phyloP scores from a whole-genome alignment of 1,140 invertebrate species.

The Meloidogyne exigua region DNA sequence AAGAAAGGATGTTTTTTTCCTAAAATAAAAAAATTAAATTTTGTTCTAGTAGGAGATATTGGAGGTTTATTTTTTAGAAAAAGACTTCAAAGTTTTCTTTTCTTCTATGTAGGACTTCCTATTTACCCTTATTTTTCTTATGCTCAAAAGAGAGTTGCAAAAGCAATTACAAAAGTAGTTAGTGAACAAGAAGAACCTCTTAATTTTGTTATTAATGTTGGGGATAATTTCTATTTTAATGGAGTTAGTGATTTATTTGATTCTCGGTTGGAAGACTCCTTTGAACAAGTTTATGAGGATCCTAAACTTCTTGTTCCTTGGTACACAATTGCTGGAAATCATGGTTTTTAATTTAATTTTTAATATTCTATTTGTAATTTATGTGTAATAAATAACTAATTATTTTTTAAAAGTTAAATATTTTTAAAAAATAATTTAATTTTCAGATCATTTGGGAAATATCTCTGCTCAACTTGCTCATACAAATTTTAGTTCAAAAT shows the following conservation, averaged over 20 bases:
- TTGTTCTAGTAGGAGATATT: conserved; percentile 55
- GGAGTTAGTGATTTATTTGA: conserved; percentile 44
- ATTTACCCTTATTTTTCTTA: conserved; percentile 42
- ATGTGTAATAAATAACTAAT: no score
- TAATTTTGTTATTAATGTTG: conserved; percentile 48
- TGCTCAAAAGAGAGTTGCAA: conserved; percentile 40
- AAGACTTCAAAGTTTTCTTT: not conserved
- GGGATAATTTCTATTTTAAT: conserved; percentile 53
- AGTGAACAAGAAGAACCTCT: conserved; percentile 13
- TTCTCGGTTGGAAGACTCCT: conserved; percentile 45
- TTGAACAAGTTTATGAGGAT: conserved; percentile 45
- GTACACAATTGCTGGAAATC: conserved; percentile 67
- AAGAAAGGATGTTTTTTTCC: conserved; percentile 26
- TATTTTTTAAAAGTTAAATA: not conserved
- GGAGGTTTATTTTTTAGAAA: conserved; percentile 36
- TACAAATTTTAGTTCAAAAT: conserved; percentile 64
- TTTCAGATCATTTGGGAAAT: conserved; percentile 66
- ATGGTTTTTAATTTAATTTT: no score
- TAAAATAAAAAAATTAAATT: conserved; percentile 29
- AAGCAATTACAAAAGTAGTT: conserved; percentile 34
- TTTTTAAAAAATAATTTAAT: not conserved
- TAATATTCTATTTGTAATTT: no score
- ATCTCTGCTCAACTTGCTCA: conserved; percentile 65
- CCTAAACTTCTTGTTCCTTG: conserved; percentile 52
- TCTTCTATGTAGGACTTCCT: conserved; percentile 31